Evolutionary conservation across 2,888 invertebrate species (phyloP).

Genomic region (Hydrotaea cyrtoneurina): DNA sequence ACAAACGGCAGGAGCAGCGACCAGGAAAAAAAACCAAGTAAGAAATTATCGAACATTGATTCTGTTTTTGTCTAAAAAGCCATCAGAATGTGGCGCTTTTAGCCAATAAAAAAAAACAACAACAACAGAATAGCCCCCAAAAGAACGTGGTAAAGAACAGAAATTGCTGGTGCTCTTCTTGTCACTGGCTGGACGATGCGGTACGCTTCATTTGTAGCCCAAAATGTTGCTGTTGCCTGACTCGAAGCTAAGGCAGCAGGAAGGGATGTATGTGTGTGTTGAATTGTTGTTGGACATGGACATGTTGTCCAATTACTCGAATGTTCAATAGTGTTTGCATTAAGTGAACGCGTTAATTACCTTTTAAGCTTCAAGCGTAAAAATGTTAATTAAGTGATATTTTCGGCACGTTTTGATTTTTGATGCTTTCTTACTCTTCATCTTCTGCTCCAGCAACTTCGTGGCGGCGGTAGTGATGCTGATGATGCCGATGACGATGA

Average conservation of each 20-base stretch:
- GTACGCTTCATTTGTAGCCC: conserved; percentile 20
- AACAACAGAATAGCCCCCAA: conserved; percentile 7
- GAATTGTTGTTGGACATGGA: conserved; percentile 68
- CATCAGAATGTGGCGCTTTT: conserved; percentile 57
- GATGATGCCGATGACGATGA: conserved; percentile 8
- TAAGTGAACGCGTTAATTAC: conserved; percentile 80
- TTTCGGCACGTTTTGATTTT: conserved; percentile 75
- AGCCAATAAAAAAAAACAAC: conserved; percentile 7
- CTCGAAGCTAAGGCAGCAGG: conserved; percentile 55
- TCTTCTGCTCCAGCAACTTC: background rate
- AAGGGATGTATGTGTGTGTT: conserved; percentile 8
- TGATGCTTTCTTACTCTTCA: conserved; percentile 52
- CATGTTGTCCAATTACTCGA: conserved; percentile 79
- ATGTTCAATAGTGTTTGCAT: conserved; percentile 80
- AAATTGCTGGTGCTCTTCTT: conserved; percentile 2
- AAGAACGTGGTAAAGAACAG: background rate
- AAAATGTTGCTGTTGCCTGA: conserved; percentile 43
- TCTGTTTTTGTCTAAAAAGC: conserved; percentile 56
- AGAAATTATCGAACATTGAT: conserved; percentile 56
- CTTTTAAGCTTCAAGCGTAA: conserved; percentile 74
- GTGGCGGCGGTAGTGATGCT: background rate
- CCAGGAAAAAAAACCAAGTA: background rate
- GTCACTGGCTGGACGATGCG: background rate
- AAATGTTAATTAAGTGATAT: conserved; percentile 80
- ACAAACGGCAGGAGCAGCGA: no score